These are phyloP conservation scores for Anoplius nigerrimus DNA, from an alignment of 2,888 invertebrate genomes.

Conservation along the genomic window DNA sequence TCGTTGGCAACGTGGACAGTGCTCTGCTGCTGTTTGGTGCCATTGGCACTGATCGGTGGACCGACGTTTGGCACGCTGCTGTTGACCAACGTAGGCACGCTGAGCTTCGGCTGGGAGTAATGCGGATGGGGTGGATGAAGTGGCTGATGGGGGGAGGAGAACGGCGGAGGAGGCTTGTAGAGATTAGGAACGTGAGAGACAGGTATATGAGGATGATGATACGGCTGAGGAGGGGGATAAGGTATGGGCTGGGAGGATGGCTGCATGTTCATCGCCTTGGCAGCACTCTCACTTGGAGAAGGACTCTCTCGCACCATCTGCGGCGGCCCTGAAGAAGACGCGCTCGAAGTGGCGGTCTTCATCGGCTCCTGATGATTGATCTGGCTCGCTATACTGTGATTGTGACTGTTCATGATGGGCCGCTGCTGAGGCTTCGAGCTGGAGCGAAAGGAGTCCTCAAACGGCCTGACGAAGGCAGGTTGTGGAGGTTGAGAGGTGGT, in stretches of 20 bases:
- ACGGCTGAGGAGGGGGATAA: slow-evolving; percentile 56
- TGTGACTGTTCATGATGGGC: slow-evolving; percentile 61
- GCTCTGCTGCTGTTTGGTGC: slow-evolving; percentile 39
- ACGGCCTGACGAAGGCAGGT: slow-evolving; percentile 71
- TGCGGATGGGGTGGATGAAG: slow-evolving; percentile 45
- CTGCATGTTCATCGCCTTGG: slow-evolving; percentile 44
- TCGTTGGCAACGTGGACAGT: slow-evolving; percentile 27
- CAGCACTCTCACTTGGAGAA: slow-evolving; percentile 32
- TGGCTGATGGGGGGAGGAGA: slow-evolving; percentile 42
- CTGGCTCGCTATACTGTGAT: slow-evolving; percentile 63
- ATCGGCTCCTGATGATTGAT: slow-evolving; percentile 60
- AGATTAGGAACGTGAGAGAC: slow-evolving; percentile 63
- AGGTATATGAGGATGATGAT: slow-evolving; percentile 66
- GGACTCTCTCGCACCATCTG: slow-evolving; percentile 38
- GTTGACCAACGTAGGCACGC: slow-evolving; percentile 36
- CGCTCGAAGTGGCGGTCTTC: slow-evolving; percentile 45
- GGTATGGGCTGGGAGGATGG: slow-evolving; percentile 52
- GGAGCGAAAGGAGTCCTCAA: slow-evolving; percentile 72
- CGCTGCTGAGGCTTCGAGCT: slow-evolving; percentile 64
- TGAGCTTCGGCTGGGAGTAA: slow-evolving; percentile 47
- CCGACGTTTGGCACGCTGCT: slow-evolving; percentile 34
- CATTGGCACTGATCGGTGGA: slow-evolving; percentile 27
- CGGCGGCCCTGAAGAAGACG: slow-evolving; percentile 25
- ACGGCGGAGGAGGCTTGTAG: slow-evolving; percentile 64
- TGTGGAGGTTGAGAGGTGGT: slow-evolving; percentile 49